Evolutionary conservation across 2,888 invertebrate species (phyloP), one percentile per base, ranked within the genome.

Genomic region (Stratiomys singularior): DNA sequence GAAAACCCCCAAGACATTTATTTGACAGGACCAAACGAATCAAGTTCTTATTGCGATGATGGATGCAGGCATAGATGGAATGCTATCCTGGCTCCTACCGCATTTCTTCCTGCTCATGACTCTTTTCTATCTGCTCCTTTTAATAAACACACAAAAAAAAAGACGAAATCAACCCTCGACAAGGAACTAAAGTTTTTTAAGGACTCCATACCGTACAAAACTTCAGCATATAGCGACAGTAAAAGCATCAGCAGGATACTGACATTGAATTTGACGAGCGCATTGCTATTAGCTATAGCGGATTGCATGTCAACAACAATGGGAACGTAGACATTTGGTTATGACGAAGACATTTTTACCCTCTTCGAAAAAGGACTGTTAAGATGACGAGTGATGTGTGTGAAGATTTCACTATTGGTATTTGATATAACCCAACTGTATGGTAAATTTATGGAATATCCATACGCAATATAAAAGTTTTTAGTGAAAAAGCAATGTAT

Each of bases 21-120:
- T 74, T 74, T 74, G 74, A 74, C 74, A 74, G 74, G 58, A 74
- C 46, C 60, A 52, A 60, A n/a, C 28, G 74, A 74, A 74, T 74
- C 30, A 58, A 37, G 30, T 74, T 60, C 60, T 74, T 74, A 74
- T 25, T 37, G 44, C 13, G 21, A 74, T 74, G 74, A 74, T 74
- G 74, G 37, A 74, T 74, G 74, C 74, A 74, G 58, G 56, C 67
- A 67, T 37, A 46, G 58, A 72, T 72, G 56, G 56, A 52, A 56
- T 21, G 27, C 18, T 30, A 52, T 30, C n/a, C 18, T 52, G 18
- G 21, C 47, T 47, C 15, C 67, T 2, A 23, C 23, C 37, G 37
- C 37, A 37, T 37, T 37, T 21, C 18, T 30, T 69, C 47, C 69
- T 47, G 18, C 37, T 66, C 28, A 27, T 1, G 64, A 28, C 2